Evolutionary conservation across 2,888 invertebrate species (phyloP).

Genomic region (Limnephilus auricula): DNA sequence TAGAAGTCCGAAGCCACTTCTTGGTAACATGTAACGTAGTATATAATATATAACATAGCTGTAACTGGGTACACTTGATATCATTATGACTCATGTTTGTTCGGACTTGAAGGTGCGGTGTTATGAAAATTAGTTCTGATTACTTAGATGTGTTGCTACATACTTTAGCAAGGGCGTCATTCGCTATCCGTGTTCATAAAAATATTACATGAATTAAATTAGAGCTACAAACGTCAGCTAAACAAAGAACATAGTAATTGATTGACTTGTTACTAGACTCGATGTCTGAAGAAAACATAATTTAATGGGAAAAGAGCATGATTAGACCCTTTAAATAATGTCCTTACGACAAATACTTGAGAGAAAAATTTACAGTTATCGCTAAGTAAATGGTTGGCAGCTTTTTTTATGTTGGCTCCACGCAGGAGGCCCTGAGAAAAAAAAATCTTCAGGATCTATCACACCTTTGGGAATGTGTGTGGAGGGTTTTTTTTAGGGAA

Average conservation of each 20-base stretch:
- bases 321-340: too few relatives aligned
- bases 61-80: neutral
- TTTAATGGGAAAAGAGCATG: neutral
- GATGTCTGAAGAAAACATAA: neutral
- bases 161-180: neutral
- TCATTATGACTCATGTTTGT: neutral
- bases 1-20: conserved; percentile 3
- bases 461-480: too few relatives aligned
- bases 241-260: neutral
- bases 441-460: too few relatives aligned
- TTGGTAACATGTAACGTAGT: conserved; percentile 3
- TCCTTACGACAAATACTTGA: too few relatives aligned
- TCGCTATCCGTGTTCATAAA: neutral
- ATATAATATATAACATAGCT: too few relatives aligned
- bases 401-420: too few relatives aligned
- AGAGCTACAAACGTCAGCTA: neutral
- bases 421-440: too few relatives aligned
- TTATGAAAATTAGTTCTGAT: neutral
- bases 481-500: too few relatives aligned
- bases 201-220: neutral
- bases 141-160: neutral
- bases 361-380: too few relatives aligned
- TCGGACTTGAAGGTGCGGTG: conserved; percentile 8
- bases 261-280: neutral
- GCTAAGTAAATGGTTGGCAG: too few relatives aligned